Conservation (phyloP, 2,888 invertebrate species). For the Tricholauxania praeusta region DNA sequence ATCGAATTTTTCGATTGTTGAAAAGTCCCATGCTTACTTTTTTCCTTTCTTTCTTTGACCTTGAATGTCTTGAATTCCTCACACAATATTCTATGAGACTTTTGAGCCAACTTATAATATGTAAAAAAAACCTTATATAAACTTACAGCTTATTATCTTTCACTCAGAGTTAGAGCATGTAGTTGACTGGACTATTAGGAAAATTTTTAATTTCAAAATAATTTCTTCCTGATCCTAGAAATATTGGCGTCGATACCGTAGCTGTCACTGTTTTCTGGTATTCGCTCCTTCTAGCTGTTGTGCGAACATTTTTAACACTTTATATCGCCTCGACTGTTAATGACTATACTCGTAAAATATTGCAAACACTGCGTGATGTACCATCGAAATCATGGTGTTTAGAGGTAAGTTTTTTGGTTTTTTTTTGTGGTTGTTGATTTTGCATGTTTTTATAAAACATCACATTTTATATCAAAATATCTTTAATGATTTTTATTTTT, state of each 20-base stretch:
- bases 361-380: slow-evolving; percentile 67
- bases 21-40: no score
- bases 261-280: slow-evolving; percentile 71
- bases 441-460: background rate
- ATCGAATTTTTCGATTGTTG: no score
- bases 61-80: no score
- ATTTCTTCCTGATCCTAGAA: slow-evolving; percentile 47
- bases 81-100: no score
- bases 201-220: no score
- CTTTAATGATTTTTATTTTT: no score
- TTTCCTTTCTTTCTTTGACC: no score
- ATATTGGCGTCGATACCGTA: slow-evolving; percentile 62
- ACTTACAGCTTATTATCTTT: no score
- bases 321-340: slow-evolving; percentile 70
- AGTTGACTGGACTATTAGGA: no score
- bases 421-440: background rate
- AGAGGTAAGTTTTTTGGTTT: slow-evolving; percentile 61
- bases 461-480: background rate
- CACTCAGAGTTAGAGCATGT: no score
- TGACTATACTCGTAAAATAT: slow-evolving; percentile 70
- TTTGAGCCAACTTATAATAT: no score
- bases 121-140: no score
- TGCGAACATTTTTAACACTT: slow-evolving; percentile 70
- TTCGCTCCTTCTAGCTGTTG: slow-evolving; percentile 70
- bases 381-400: slow-evolving; percentile 67